Conservation (phyloP, 2,888 invertebrate genomes). For the Orchestes rusci region DNA sequence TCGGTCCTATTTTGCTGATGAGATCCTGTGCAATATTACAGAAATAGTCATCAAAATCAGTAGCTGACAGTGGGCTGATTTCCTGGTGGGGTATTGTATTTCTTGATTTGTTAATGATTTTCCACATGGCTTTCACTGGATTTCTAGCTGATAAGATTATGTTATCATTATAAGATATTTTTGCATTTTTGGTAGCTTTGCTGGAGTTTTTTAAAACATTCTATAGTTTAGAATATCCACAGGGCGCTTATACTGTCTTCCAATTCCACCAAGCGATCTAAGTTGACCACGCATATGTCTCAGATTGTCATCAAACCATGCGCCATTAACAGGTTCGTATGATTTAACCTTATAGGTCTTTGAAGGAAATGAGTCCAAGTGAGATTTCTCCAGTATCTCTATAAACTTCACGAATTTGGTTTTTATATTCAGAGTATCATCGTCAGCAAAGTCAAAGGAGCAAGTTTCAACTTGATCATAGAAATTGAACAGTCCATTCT, state of each 20-base stretch:
- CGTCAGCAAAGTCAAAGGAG: neutral
- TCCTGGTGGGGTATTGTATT: neutral
- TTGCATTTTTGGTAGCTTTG: neutral
- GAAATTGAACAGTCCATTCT: neutral
- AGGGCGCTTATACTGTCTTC: neutral
- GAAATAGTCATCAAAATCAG: neutral
- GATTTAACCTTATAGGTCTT: slow-evolving; percentile 2
- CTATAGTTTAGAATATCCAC: neutral
- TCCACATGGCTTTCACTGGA: slow-evolving; percentile 1
- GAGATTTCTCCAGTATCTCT: neutral
- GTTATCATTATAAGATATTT: neutral
- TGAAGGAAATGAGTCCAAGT: neutral
- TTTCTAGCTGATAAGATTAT: neutral
- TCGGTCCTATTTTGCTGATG: neutral
- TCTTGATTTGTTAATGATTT: neutral
- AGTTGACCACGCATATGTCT: neutral
- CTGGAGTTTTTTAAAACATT: neutral
- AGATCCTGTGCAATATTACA: slow-evolving; percentile 1
- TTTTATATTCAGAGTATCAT: neutral
- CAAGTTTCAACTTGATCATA: neutral
- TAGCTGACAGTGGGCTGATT: neutral
- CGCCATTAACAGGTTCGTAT: neutral
- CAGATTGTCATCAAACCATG: neutral
- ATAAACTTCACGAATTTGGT: neutral
- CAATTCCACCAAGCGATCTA: neutral